These are phyloP conservation scores for Colletes latitarsis DNA, from an alignment of 1,140 invertebrate genomes.

Conservation along the genomic window DNA sequence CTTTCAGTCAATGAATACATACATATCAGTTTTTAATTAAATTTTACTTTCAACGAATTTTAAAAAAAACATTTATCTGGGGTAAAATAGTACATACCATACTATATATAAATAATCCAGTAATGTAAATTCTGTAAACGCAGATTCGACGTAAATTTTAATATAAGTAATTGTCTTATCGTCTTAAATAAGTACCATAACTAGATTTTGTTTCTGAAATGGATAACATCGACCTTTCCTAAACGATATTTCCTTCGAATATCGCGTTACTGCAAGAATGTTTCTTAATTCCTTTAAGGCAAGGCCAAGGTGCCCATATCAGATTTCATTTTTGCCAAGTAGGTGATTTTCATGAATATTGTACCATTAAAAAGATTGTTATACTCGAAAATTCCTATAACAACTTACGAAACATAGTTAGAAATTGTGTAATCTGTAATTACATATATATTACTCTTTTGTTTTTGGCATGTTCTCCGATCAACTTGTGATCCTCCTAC, in stretches of 20 bases:
- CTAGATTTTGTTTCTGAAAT: slow-evolving; percentile 62
- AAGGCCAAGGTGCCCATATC: slow-evolving; percentile 79
- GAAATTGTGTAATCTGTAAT: slow-evolving; percentile 56
- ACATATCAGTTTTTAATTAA: slow-evolving; percentile 44
- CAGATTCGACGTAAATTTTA: slow-evolving; percentile 4
- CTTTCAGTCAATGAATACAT: slow-evolving; percentile 59
- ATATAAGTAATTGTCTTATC: slow-evolving; percentile 14
- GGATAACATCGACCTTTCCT: slow-evolving; percentile 79
- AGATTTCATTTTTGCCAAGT: slow-evolving; percentile 47
- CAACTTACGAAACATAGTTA: slow-evolving; percentile 33
- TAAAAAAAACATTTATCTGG: slow-evolving; percentile 9
- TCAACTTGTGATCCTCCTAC: slow-evolving; percentile 62
- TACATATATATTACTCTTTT: slow-evolving; percentile 70
- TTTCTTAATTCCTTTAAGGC: slow-evolving; percentile 66
- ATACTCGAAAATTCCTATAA: slow-evolving; percentile 8
- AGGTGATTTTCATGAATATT: slow-evolving; percentile 20
- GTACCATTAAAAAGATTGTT: background rate
- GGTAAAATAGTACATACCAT: slow-evolving; percentile 41
- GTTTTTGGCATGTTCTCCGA: slow-evolving; percentile 79
- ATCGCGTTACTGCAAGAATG: slow-evolving; percentile 29
- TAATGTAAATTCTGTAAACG: slow-evolving; percentile 12
- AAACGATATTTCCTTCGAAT: slow-evolving; percentile 55
- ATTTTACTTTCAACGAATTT: slow-evolving; percentile 40
- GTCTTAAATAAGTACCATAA: slow-evolving; percentile 17
- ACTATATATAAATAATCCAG: slow-evolving; percentile 35